Evolutionary conservation across 2,888 invertebrate species (phyloP).

Genomic region (Lasioglossum oenotherae): DNA sequence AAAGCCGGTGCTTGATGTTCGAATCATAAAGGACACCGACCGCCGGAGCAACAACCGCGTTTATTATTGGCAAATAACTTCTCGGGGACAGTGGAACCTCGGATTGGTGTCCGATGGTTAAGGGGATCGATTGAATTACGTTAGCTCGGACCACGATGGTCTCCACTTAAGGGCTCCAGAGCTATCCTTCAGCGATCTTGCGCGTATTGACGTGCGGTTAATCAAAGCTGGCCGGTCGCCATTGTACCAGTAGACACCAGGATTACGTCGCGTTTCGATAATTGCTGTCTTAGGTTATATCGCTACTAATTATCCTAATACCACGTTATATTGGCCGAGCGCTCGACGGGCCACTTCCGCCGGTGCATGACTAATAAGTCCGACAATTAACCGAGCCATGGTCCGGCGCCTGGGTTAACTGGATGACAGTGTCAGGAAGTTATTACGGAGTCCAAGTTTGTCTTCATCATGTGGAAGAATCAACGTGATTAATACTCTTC

Average conservation of each 20-base stretch:
- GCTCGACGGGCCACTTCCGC: not conserved
- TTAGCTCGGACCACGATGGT: constrained; percentile 42
- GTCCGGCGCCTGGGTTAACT: not conserved
- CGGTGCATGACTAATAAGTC: constrained; percentile 4
- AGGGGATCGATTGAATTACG: constrained; percentile 62
- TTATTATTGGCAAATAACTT: constrained; percentile 31
- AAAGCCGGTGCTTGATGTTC: not conserved
- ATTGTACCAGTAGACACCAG: constrained; percentile 32
- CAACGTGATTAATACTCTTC: not conserved
- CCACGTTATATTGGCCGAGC: constrained; percentile 5
- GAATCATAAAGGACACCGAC: not conserved
- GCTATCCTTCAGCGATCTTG: constrained; percentile 60
- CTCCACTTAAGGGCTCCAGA: constrained; percentile 58
- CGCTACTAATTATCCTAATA: constrained; percentile 53
- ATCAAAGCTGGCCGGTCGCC: constrained; percentile 52
- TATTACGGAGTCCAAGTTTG: not conserved
- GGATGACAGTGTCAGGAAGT: not conserved
- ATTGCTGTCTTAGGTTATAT: constrained; percentile 57
- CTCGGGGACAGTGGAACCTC: not conserved
- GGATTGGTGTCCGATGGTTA: constrained; percentile 30
- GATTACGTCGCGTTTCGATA: constrained; percentile 59
- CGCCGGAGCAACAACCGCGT: not conserved
- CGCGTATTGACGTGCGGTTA: constrained; percentile 63
- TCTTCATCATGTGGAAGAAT: not conserved
- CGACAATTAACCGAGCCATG: constrained; percentile 6